Conservation (phyloP, 2,888 invertebrate genomes). For the Tribolium freemani region DNA sequence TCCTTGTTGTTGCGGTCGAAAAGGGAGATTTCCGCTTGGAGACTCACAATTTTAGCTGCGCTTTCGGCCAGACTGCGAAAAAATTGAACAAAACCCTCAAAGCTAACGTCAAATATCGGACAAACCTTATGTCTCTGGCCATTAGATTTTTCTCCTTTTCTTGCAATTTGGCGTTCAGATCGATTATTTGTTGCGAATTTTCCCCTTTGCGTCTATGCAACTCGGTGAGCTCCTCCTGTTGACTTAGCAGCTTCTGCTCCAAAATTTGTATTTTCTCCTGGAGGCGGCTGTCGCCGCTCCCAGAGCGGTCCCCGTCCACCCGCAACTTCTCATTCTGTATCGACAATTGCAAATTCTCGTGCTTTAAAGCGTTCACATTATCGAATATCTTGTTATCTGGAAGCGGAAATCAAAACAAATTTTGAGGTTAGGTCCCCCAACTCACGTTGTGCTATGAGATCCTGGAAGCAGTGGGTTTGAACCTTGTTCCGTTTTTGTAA, state of each 20-base stretch:
- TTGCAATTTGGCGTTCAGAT: conserved; percentile 86
- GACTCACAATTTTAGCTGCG: conserved; percentile 75
- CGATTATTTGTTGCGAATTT: conserved; percentile 94
- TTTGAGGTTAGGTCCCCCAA: conserved; percentile 48
- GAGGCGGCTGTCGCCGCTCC: conserved; percentile 62
- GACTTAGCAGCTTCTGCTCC: conserved; percentile 87
- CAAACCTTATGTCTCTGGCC: conserved; percentile 80
- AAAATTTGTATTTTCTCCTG: conserved; percentile 76
- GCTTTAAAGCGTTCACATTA: conserved; percentile 82
- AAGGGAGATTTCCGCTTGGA: conserved; percentile 82
- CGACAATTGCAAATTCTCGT: conserved; percentile 88
- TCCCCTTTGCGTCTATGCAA: conserved; percentile 91
- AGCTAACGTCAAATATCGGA: conserved; percentile 70
- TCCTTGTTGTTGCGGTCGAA: conserved; percentile 81
- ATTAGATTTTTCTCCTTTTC: conserved; percentile 85
- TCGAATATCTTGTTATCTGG: conserved; percentile 90
- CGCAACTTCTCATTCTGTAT: conserved; percentile 88
- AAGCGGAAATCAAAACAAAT: conserved; percentile 39
- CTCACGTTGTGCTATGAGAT: conserved; percentile 87
- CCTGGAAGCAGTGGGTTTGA: conserved; percentile 83
- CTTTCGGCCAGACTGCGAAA: conserved; percentile 77
- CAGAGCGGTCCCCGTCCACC: conserved; percentile 68
- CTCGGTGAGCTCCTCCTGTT: conserved; percentile 94
- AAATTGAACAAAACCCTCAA: conserved; percentile 45
- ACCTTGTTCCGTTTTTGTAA: conserved; percentile 81